These are phyloP conservation scores for Eupsilia transversa DNA, from an alignment of 2,888 invertebrate genomes.

Conservation along the genomic window DNA sequence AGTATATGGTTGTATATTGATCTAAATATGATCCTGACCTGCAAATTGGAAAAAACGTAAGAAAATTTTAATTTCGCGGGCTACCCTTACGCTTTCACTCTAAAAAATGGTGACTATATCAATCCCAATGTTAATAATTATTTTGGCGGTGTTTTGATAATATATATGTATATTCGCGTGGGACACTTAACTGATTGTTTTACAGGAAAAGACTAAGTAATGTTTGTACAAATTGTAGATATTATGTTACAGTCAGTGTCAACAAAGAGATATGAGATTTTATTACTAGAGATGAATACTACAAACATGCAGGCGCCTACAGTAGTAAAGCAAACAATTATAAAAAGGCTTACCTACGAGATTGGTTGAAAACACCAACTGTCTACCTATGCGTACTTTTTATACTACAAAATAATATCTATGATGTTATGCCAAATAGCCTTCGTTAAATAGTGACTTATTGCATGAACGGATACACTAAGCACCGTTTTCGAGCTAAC, in stretches of 20 bases:
- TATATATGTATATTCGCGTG: not conserved
- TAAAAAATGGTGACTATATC: not conserved
- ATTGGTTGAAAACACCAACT: conserved; percentile 18
- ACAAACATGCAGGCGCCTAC: conserved; percentile 18
- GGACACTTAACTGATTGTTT: not conserved
- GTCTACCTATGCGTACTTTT: not conserved
- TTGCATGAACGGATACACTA: conserved; percentile 15
- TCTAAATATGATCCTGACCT: too few species aligned
- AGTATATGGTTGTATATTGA: too few species aligned
- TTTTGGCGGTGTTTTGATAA: not conserved
- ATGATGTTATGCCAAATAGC: conserved; percentile 6
- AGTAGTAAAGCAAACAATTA: conserved; percentile 40
- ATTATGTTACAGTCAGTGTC: conserved; percentile 10
- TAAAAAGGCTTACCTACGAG: conserved; percentile 40
- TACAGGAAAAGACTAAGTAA: conserved; percentile 17
- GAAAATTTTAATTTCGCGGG: too few species aligned
- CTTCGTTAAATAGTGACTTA: conserved; percentile 22
- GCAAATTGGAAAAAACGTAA: too few species aligned
- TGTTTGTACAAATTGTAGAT: conserved; percentile 4
- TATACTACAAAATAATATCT: conserved; percentile 1
- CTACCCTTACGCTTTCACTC: too few species aligned
- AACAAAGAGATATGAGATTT: conserved; percentile 30
- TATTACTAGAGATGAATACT: conserved; percentile 31
- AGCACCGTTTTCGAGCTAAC: conserved; percentile 1
- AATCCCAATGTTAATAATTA: not conserved